Percentiles rank a stretch among this genome's conserved stretches.
These are phyloP conservation scores for Oxygymnocypris stewartii DNA, from an alignment of 2,113 vertebrate species.

Conservation along the genomic window DNA sequence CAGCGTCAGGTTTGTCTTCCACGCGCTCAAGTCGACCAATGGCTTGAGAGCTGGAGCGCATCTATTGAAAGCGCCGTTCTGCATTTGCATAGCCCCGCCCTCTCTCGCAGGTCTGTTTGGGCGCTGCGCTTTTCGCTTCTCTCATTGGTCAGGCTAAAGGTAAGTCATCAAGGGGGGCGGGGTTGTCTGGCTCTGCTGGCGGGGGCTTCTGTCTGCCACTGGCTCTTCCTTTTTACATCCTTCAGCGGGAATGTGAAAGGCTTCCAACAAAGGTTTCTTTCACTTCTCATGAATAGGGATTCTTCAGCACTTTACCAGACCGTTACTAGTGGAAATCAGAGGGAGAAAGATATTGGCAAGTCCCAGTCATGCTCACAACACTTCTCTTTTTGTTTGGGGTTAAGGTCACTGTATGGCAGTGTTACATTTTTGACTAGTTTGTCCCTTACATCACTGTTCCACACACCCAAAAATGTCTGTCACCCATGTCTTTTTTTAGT, in stretches of 20 bases:
- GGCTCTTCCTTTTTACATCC: conserved; percentile 57
- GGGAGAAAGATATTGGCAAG: conserved; percentile 37
- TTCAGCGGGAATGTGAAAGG: conserved; percentile 57
- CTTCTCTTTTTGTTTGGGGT: conserved; percentile 34
- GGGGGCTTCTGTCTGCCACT: conserved; percentile 48
- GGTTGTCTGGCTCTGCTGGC: conserved; percentile 50
- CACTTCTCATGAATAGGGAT: conserved; percentile 71
- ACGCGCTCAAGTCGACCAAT: conserved; percentile 59
- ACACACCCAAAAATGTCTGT: conserved; percentile 15
- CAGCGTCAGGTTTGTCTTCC: not conserved
- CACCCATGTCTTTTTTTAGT: conserved; percentile 25
- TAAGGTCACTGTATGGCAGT: not conserved
- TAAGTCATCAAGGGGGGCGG: conserved; percentile 57
- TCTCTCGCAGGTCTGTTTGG: not conserved
- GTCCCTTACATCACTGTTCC: conserved; percentile 26
- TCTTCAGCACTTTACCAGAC: conserved; percentile 61
- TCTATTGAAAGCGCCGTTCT: conserved; percentile 56
- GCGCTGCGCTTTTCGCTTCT: conserved; percentile 52
- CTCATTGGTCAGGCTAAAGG: conserved; percentile 36
- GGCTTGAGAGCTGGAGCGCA: conserved; percentile 52
- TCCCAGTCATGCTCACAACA: conserved; percentile 35
- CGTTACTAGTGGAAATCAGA: conserved; percentile 52
- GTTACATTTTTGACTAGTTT: not conserved
- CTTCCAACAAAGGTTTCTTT: conserved; percentile 73
- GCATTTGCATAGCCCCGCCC: conserved; percentile 72